A percentile compares a stretch with the other conserved stretches of the same genome.
These are phyloP conservation scores for Lanistes nyassanus DNA, from an alignment of 1,140 invertebrate species.

Conservation along the genomic window DNA sequence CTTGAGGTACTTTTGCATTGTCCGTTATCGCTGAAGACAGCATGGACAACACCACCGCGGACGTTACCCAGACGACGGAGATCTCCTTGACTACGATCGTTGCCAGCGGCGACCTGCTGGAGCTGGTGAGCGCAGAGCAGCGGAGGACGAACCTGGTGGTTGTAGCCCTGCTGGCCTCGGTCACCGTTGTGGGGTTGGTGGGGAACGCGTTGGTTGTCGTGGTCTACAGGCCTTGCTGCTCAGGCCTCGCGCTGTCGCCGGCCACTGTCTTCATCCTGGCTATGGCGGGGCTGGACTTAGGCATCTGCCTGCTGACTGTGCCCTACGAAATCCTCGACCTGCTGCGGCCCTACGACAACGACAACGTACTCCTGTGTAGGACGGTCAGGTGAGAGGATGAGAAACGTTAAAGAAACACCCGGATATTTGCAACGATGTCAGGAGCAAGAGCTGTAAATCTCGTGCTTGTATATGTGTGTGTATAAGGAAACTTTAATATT, in stretches of 20 bases:
- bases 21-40: no score
- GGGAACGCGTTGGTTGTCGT: conserved; percentile 13
- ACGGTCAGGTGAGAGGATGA: conserved; percentile 7
- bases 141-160: conserved; percentile 5
- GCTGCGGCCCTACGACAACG: conserved; percentile 15
- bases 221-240: conserved; percentile 1
- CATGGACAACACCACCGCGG: no score
- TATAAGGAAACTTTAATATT: no score
- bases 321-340: conserved; percentile 24
- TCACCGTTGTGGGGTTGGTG: conserved; percentile 7
- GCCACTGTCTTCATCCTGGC: conserved; percentile 20
- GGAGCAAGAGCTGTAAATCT: no score
- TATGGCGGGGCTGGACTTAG: conserved; percentile 19
- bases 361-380: conserved; percentile 14
- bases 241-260: background rate
- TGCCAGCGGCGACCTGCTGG: no score
- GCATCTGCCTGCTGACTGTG: conserved; percentile 8
- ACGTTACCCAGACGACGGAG: no score
- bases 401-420: no score
- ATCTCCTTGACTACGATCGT: no score
- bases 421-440: no score
- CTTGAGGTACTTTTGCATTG: no score
- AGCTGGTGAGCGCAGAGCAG: no score
- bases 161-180: conserved; percentile 4
- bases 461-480: no score